Evolutionary conservation across 2,888 invertebrate genomes (phyloP).

Genomic region (Junonia oenone): DNA sequence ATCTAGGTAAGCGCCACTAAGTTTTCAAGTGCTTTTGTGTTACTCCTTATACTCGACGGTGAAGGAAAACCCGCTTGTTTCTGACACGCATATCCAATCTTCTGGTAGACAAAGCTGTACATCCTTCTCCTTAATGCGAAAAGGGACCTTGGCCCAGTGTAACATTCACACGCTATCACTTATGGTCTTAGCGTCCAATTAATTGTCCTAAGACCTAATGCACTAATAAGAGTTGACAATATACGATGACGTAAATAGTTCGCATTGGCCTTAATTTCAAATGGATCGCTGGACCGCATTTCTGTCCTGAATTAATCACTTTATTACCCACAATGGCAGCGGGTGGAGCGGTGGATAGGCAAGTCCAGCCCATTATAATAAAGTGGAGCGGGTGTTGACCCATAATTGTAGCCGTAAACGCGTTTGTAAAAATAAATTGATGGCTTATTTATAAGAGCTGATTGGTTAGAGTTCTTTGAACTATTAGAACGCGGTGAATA

Average conservation of each 20-base stretch:
- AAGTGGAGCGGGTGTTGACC: conserved; percentile 55
- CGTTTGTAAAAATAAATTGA: conserved; percentile 23
- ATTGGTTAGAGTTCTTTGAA: background rate
- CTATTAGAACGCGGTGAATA: background rate
- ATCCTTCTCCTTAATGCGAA: background rate
- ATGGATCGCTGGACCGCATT: conserved; percentile 63
- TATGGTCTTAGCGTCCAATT: no score
- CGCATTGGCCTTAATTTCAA: conserved; percentile 62
- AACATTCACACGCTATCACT: no score
- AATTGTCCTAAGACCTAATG: background rate
- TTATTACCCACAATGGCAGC: conserved; percentile 62
- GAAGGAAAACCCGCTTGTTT: no score
- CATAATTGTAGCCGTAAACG: conserved; percentile 30
- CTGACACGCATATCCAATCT: no score
- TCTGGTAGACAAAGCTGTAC: background rate
- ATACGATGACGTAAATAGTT: conserved; percentile 42
- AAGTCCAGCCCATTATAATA: conserved; percentile 39
- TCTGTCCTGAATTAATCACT: conserved; percentile 69
- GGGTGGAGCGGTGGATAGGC: conserved; percentile 42
- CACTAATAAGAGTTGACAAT: conserved; percentile 18
- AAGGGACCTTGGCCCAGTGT: background rate
- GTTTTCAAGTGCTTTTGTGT: no score
- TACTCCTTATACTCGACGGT: no score
- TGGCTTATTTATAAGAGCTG: background rate
- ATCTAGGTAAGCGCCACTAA: no score